A percentile compares a stretch with the other conserved stretches of the same genome.
Evolutionary conservation across 2,797 vertebrate species (phyloP).

Genomic region (Phataginus tetradactyla): DNA sequence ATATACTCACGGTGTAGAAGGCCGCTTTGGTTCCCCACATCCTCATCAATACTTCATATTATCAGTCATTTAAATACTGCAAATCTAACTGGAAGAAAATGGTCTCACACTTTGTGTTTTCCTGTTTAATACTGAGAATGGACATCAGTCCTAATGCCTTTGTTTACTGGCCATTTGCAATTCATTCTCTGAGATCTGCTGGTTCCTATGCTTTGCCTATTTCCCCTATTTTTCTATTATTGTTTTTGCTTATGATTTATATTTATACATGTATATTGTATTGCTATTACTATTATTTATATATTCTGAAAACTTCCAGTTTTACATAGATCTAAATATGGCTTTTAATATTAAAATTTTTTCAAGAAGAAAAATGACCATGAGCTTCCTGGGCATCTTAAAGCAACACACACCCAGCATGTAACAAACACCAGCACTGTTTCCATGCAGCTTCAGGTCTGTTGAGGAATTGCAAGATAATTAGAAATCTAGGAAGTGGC

Average conservation of each 20-base stretch:
- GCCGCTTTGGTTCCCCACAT: neutral
- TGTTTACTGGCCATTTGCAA: neutral
- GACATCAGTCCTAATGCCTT: neutral
- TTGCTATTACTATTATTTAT: neutral
- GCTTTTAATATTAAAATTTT: conserved; percentile 43
- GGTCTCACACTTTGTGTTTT: neutral
- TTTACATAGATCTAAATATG: neutral
- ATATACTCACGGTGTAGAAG: neutral
- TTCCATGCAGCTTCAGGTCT: neutral
- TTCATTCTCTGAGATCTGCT: conserved; percentile 10
- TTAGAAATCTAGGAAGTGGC: conserved; percentile 29
- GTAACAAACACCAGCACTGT: neutral
- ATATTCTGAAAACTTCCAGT: neutral
- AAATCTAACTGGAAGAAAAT: neutral
- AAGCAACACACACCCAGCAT: neutral
- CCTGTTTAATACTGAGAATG: neutral
- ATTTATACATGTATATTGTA: neutral
- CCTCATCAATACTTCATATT: neutral
- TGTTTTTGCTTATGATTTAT: neutral
- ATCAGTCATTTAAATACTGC: neutral
- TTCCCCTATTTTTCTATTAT: neutral
- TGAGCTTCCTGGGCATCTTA: neutral
- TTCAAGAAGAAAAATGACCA: conserved; percentile 45
- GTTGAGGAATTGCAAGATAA: neutral
- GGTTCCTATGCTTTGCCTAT: neutral